phyloP scores from a whole-genome alignment of 92 coral and sea anemone species.

The Blastomussa wellsi region DNA sequence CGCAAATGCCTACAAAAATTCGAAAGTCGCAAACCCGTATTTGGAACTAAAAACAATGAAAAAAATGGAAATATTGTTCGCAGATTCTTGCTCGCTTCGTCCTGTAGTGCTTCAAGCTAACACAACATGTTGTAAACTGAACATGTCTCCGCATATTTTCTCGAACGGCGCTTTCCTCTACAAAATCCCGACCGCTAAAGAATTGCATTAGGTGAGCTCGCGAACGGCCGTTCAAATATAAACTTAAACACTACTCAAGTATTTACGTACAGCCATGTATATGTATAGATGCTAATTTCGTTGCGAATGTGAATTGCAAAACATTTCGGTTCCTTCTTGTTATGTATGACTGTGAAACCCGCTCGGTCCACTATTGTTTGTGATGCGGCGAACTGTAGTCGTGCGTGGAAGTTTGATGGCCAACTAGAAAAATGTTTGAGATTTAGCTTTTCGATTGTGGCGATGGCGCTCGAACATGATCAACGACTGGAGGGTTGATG shows the following conservation, averaged over 20 bases:
- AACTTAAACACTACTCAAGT: slow-evolving; percentile 84
- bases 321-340: slow-evolving; percentile 71
- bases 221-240: slow-evolving; percentile 60
- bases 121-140: neutral
- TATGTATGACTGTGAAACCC: slow-evolving; percentile 51
- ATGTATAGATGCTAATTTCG: slow-evolving; percentile 99
- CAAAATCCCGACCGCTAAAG: neutral
- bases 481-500: slow-evolving; percentile 17
- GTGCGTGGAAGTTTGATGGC: slow-evolving; percentile 25
- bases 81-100: neutral
- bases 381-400: slow-evolving; percentile 11
- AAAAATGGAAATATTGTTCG: neutral
- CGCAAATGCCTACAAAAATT: neutral
- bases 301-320: slow-evolving; percentile 95
- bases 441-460: slow-evolving; percentile 32
- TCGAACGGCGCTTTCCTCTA: neutral
- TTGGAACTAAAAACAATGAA: neutral
- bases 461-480: neutral
- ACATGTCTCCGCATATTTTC: neutral
- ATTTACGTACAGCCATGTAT: slow-evolving; percentile 92
- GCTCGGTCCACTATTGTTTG: slow-evolving; percentile 41
- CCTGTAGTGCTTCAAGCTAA: neutral
- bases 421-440: neutral
- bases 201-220: slow-evolving; percentile 11
- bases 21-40: neutral